Percentiles rank a stretch among this genome's conserved stretches.
Evolutionary conservation across 2,888 invertebrate species (phyloP).

Genomic region (Pantelozetes paolii): DNA sequence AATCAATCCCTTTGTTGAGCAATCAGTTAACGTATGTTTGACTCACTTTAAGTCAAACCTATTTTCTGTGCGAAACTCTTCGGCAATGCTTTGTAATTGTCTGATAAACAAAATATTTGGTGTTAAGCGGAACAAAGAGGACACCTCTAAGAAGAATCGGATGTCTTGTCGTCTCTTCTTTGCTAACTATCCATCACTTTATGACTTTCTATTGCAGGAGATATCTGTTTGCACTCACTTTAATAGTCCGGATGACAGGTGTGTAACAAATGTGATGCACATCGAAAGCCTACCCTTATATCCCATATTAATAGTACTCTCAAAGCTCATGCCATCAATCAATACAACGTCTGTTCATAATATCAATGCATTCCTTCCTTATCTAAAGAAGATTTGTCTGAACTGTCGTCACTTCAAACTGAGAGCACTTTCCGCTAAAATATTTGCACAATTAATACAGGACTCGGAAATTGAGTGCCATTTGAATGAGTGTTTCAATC

Average conservation of each 20-base stretch:
- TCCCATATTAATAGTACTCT: constrained; percentile 36
- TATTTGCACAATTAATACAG: constrained; percentile 22
- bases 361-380: constrained; percentile 34
- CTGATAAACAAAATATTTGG: constrained; percentile 82
- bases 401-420: constrained; percentile 40
- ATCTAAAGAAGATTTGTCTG: constrained; percentile 8
- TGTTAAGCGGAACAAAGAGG: constrained; percentile 20
- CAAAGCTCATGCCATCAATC: constrained; percentile 30
- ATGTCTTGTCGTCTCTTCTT: constrained; percentile 62
- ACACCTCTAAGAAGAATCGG: constrained; percentile 27
- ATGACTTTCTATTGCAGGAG: constrained; percentile 58
- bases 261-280: constrained; percentile 2
- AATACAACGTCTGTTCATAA: constrained; percentile 25
- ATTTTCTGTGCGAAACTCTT: constrained; percentile 70
- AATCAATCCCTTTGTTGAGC: constrained; percentile 67
- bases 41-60: constrained; percentile 51
- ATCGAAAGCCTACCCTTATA: constrained; percentile 30
- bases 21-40: constrained; percentile 17
- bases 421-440: constrained; percentile 32
- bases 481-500: neutral
- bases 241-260: neutral
- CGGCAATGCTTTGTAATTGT: constrained; percentile 76
- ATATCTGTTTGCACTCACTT: constrained; percentile 3
- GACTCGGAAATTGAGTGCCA: constrained; percentile 6
- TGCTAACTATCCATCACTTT: constrained; percentile 63